Evolutionary conservation across 2,113 vertebrate genomes (phyloP).

Genomic region (Anas platyrhynchos): DNA sequence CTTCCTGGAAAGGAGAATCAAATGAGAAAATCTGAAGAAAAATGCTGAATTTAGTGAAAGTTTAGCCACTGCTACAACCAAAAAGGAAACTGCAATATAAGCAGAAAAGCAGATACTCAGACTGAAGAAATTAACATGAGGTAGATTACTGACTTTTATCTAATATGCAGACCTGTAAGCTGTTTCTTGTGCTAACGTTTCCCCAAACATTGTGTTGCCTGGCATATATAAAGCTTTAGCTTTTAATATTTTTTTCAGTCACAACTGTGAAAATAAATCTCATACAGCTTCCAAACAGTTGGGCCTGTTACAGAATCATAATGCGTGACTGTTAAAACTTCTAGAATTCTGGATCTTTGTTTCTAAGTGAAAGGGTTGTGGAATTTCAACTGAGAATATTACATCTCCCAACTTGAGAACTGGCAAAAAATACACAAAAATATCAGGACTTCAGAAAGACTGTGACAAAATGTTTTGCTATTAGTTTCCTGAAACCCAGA

Average conservation of each 20-base stretch:
- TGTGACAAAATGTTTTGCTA: neutral
- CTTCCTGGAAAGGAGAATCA: neutral
- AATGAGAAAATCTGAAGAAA: neutral
- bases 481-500: neutral
- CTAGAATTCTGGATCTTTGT: neutral
- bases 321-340: neutral
- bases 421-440: neutral
- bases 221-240: neutral
- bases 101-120: neutral
- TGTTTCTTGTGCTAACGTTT: neutral
- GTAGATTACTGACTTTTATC: neutral
- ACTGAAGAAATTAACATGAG: neutral
- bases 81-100: neutral
- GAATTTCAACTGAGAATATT: neutral
- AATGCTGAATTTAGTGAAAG: neutral
- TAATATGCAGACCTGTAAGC: neutral
- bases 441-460: neutral
- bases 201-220: neutral
- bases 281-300: neutral
- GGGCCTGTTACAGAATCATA: neutral
- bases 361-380: neutral
- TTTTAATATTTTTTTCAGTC: neutral
- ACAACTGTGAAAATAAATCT: neutral
- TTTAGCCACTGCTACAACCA: neutral
- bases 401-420: neutral